These are phyloP conservation scores for Argynnis bischoffii DNA, from an alignment of 2,888 invertebrate species.

Conservation along the genomic window DNA sequence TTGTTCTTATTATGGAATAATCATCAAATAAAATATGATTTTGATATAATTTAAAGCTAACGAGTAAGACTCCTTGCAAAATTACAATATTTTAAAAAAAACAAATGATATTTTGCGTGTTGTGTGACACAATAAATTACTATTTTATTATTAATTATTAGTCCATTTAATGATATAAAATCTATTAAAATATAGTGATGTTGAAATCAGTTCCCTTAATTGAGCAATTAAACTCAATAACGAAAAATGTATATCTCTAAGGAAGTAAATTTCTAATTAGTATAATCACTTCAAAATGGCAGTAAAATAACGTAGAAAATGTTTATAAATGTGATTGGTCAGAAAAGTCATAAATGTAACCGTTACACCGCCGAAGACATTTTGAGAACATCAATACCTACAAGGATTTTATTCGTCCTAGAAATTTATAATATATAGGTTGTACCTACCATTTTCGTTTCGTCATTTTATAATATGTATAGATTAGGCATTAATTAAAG, in stretches of 20 bases:
- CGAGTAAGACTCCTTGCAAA: no score
- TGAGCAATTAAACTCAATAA: constrained; percentile 32
- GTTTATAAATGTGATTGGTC: constrained; percentile 29
- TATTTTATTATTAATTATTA: not conserved
- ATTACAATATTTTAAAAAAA: not conserved
- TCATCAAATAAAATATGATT: no score
- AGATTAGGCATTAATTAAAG: not conserved
- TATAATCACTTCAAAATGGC: constrained; percentile 33
- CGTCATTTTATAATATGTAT: no score
- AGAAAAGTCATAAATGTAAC: constrained; percentile 31
- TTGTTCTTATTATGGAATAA: no score
- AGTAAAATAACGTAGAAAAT: constrained; percentile 32
- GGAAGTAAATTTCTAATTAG: constrained; percentile 36
- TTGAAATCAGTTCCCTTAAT: constrained; percentile 28
- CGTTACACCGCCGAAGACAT: constrained; percentile 32
- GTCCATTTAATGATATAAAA: constrained; percentile 1
- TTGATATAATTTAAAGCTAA: no score
- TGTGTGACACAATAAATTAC: not conserved
- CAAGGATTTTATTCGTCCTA: not conserved
- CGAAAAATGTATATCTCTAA: constrained; percentile 25
- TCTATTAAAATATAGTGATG: constrained; percentile 15
- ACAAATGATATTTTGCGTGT: not conserved
- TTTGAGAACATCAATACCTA: not conserved
- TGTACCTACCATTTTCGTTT: no score
- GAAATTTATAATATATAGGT: constrained; percentile 12